phyloP scores from a whole-genome alignment of 2,797 vertebrate species.

The Kryptolebias ocellatus region DNA sequence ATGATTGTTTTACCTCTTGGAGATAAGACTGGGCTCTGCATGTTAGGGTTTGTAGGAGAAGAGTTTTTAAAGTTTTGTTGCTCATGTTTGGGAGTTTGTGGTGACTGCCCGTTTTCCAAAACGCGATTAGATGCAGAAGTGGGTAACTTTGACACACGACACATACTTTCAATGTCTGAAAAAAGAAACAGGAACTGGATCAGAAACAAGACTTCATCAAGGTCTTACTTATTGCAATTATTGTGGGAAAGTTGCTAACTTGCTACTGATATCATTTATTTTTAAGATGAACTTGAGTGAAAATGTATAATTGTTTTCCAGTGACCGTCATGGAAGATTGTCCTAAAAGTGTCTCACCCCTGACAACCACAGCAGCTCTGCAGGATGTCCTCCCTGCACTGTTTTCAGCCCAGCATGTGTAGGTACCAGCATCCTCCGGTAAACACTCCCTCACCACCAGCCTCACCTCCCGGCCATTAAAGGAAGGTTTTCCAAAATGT shows the following conservation, averaged over 20 bases:
- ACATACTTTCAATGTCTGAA: conserved; percentile 75
- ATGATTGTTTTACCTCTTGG: conserved; percentile 56
- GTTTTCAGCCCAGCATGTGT: conserved; percentile 81
- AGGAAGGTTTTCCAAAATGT: conserved; percentile 68
- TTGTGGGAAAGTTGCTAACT: no score
- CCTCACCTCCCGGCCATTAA: conserved; percentile 55
- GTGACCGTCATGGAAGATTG: not conserved
- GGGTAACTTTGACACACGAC: conserved; percentile 4
- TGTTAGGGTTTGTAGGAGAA: conserved; percentile 34
- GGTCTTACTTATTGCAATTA: not conserved
- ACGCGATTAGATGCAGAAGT: conserved; percentile 41
- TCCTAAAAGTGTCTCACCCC: conserved; percentile 57
- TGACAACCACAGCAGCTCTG: conserved; percentile 76
- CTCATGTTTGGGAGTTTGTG: conserved; percentile 18
- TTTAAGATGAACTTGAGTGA: not conserved
- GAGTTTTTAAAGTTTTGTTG: conserved; percentile 25
- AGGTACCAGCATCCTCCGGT: conserved; percentile 81
- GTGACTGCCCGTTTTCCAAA: conserved; percentile 41
- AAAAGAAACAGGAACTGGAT: conserved; percentile 28
- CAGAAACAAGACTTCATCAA: conserved; percentile 17
- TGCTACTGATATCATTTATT: not conserved
- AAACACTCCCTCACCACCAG: conserved; percentile 77
- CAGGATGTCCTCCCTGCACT: conserved; percentile 74
- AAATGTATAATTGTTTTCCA: not conserved
- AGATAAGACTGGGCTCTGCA: conserved; percentile 47